Base-by-base conservation (phyloP, 2,113 vertebrate species). In the Myotis lucifugus region DNA sequence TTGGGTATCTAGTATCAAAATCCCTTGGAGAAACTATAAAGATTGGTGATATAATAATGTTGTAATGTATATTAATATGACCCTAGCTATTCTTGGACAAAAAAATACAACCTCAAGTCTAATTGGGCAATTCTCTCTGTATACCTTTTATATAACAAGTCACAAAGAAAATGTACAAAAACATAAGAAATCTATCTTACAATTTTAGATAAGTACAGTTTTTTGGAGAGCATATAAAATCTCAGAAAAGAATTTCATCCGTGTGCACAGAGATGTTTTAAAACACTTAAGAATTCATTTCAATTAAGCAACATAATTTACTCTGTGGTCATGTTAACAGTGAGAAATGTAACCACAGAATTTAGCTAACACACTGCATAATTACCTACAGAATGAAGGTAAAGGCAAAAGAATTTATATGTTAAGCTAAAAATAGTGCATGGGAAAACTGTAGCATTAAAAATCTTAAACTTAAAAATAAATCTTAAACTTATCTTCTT, bases 401-500 rank as follows among this genome's bases (percentile, higher is more conserved):
- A 50, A 91, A 96, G 79, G 29, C 76, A 96, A 93, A 96, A 78
- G 2, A 93, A 94, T 59, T 86, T n/a, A 7, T 73, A 84, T 59
- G 34, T 74, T 92, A 91, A 74, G 5, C 37, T 91, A 89, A 91
- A 85, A 92, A 77, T 46, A 27, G 7, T 87, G 6, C 21, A 85
- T 67, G 54, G 59, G 32, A 32, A 96, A 94, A 94, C 90, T 74
- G 64, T 0, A 96, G 69, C 77, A 90, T 67, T 88, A 79, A 94
- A 92, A 70, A 89, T 50, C 61, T 89, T 97, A 87, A 93, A 77
- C 19, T 93, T 94, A 83, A 59, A 59, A 59, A 59, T 59, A 92
- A 69, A 89, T 50, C 67, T 89, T 97, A 87, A 93, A 82, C 23
- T 91, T 94, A 79, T 89, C 21, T 92, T 77, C 94, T 93, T 86